Percentiles rank a stretch among this genome's conserved stretches.
These are phyloP conservation scores for Dryas iulia DNA, from an alignment of 1,140 invertebrate genomes.

Conservation along the genomic window DNA sequence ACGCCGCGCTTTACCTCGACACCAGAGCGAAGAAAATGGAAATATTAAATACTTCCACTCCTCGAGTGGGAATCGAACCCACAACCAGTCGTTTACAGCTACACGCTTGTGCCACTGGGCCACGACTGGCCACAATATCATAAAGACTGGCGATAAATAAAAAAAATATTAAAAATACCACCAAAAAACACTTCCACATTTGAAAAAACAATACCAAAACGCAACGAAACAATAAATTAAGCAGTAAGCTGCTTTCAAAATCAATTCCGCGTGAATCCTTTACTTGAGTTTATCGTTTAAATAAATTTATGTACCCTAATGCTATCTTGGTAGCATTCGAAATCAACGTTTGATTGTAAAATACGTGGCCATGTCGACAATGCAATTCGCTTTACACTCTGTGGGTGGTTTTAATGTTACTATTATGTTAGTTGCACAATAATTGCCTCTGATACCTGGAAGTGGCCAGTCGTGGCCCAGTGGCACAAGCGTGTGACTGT, in stretches of 20 bases:
- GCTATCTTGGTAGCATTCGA: constrained; percentile 62
- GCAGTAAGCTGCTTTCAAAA: constrained; percentile 54
- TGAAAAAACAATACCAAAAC: constrained; percentile 7
- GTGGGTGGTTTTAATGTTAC: constrained; percentile 75
- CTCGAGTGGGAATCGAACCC: too few relatives aligned
- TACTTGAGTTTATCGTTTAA: constrained; percentile 66
- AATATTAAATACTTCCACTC: too few relatives aligned
- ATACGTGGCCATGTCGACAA: constrained; percentile 66
- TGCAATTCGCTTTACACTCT: constrained; percentile 72
- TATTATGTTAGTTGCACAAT: constrained; percentile 73
- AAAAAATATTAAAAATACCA: too few relatives aligned
- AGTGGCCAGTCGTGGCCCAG: too few relatives aligned
- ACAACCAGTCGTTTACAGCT: too few relatives aligned
- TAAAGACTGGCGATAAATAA: too few relatives aligned
- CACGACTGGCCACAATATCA: too few relatives aligned
- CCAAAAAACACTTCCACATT: too few relatives aligned
- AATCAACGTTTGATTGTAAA: constrained; percentile 79
- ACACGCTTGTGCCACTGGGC: too few relatives aligned
- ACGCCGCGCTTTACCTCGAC: too few relatives aligned
- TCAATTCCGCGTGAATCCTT: constrained; percentile 63
- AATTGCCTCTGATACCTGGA: constrained; percentile 57
- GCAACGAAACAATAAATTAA: constrained; percentile 50
- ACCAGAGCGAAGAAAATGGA: too few relatives aligned
- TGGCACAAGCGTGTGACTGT: too few relatives aligned
- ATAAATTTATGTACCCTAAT: constrained; percentile 75